Conservation (phyloP, 2,113 vertebrate genomes). For the Carassius carassius region DNA sequence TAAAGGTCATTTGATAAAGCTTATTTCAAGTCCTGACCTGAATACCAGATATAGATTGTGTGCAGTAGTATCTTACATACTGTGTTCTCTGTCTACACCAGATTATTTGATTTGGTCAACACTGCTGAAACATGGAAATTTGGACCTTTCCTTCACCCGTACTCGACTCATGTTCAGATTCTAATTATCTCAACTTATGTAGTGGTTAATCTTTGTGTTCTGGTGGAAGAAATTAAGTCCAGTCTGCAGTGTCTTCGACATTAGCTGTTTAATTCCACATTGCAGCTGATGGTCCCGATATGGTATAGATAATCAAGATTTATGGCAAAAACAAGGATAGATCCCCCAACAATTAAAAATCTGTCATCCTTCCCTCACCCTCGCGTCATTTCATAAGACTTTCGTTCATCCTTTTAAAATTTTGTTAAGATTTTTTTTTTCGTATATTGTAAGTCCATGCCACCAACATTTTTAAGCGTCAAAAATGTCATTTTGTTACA, state of each 20-base stretch:
- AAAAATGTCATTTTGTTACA: too few relatives aligned
- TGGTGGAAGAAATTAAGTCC: not conserved
- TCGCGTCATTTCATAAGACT: not conserved
- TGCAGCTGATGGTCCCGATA: not conserved
- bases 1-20: conserved; percentile 21
- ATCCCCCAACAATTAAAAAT: not conserved
- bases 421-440: not conserved
- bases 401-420: not conserved
- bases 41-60: not conserved
- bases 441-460: not conserved
- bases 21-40: not conserved
- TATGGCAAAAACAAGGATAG: not conserved
- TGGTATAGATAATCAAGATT: not conserved
- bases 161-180: not conserved
- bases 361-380: not conserved
- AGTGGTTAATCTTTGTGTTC: conserved; percentile 27
- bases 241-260: not conserved
- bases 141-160: conserved; percentile 3
- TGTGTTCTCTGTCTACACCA: conserved; percentile 1
- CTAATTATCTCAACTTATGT: not conserved
- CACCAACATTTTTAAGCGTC: too few relatives aligned
- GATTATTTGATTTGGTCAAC: conserved; percentile 7
- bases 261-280: not conserved
- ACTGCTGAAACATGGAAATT: conserved; percentile 15
- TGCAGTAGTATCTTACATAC: not conserved